Conservation (phyloP, 2,113 vertebrate species). For the Vulpes ferrilata region DNA sequence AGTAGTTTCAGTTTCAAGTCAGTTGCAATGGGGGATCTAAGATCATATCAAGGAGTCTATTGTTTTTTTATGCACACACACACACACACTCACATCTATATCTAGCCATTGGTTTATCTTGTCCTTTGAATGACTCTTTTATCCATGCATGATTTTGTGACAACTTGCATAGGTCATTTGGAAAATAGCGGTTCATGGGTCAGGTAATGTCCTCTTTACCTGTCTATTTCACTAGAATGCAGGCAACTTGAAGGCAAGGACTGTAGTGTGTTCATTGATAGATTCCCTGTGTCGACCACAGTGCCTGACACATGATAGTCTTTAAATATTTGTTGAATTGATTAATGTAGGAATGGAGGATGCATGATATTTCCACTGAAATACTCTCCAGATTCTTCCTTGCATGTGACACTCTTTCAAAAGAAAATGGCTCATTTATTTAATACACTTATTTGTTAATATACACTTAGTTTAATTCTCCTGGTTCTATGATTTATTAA, state of each 20-base stretch:
- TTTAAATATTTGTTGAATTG: not conserved
- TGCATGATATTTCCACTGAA: not conserved
- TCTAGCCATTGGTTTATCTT: not conserved
- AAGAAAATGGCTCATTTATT: not conserved
- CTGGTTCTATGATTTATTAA: not conserved
- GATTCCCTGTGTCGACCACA: not conserved
- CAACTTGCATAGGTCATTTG: not conserved
- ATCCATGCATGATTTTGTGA: not conserved
- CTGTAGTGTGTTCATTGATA: not conserved
- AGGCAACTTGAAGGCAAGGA: not conserved
- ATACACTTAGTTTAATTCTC: not conserved
- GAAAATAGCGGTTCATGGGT: not conserved
- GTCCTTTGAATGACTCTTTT: not conserved
- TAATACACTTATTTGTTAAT: not conserved
- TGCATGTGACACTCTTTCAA: not conserved
- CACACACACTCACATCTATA: not conserved
- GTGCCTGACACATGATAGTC: not conserved
- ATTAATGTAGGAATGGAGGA: not conserved
- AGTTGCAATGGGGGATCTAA: not conserved
- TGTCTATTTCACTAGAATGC: not conserved
- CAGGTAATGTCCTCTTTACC: not conserved
- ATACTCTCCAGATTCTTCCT: not conserved
- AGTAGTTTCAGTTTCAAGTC: not conserved
- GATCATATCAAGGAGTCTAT: not conserved
- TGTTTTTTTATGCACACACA: not conserved